Percentiles rank a stretch among this genome's conserved stretches.
phyloP scores from a whole-genome alignment of 1,140 invertebrate genomes.

The Cyclina sinensis region DNA sequence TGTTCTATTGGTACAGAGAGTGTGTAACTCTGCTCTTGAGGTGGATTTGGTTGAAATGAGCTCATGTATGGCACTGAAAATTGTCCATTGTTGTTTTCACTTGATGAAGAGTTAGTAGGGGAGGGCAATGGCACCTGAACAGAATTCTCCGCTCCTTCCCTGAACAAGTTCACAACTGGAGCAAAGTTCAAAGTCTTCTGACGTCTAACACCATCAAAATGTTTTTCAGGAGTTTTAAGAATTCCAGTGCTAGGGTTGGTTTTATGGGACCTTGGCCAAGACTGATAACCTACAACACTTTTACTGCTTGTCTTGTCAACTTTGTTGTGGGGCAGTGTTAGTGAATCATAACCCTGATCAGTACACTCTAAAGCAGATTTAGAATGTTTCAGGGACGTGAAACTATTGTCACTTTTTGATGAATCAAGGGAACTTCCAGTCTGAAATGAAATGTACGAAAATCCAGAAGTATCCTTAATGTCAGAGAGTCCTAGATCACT shows the following conservation, averaged over 20 bases:
- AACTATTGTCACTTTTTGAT: conserved; percentile 21
- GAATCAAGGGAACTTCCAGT: conserved; percentile 50
- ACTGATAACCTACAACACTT: conserved; percentile 68
- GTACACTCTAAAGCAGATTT: conserved; percentile 63
- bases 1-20: conserved; percentile 70
- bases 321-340: conserved; percentile 43
- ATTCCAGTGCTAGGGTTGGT: conserved; percentile 74
- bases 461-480: conserved; percentile 56
- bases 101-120: conserved; percentile 71
- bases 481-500: conserved; percentile 51
- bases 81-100: conserved; percentile 65
- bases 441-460: conserved; percentile 47
- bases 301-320: conserved; percentile 3
- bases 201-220: conserved; percentile 70
- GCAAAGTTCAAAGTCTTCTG: conserved; percentile 82
- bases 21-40: conserved; percentile 68
- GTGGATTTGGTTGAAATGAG: conserved; percentile 44
- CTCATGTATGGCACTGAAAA: conserved; percentile 45
- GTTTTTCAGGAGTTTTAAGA: conserved; percentile 78
- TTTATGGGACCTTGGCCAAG: conserved; percentile 80
- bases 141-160: conserved; percentile 71
- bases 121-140: conserved; percentile 76
- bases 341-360: conserved; percentile 56
- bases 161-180: conserved; percentile 80
- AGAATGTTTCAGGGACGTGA: conserved; percentile 53